Evolutionary conservation across 2,797 vertebrate genomes (phyloP).

Genomic region (Hypotaenidia okinawae): DNA sequence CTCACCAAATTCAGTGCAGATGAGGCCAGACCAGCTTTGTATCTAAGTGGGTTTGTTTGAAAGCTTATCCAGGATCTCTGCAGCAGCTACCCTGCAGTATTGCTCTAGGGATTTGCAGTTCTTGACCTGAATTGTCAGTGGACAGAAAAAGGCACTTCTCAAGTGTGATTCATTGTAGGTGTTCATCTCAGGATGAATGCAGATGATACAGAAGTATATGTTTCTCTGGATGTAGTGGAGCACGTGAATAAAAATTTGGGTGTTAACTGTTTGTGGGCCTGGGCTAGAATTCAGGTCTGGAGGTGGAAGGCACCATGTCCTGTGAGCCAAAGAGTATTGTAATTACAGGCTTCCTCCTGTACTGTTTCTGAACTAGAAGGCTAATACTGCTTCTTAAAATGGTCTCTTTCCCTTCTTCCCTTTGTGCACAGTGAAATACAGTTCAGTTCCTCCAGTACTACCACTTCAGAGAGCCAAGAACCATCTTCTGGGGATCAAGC

Average conservation of each 20-base stretch:
- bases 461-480: conserved; percentile 78
- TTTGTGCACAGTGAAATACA: conserved; percentile 71
- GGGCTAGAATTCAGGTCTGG: not conserved
- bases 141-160: not conserved
- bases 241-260: not conserved
- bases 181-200: not conserved
- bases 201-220: not conserved
- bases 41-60: not conserved
- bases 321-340: not conserved
- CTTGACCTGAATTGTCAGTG: not conserved
- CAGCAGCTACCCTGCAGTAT: not conserved
- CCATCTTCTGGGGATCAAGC: conserved; percentile 74
- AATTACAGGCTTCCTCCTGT: not conserved
- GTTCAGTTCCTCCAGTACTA: conserved; percentile 77
- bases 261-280: not conserved
- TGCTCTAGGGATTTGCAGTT: not conserved
- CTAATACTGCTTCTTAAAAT: not conserved
- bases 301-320: not conserved
- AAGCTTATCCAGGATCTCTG: not conserved
- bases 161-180: not conserved
- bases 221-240: not conserved
- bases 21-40: not conserved
- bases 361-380: not conserved
- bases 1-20: not conserved
- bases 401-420: not conserved